Percentiles rank a stretch among this genome's conserved stretches.
These are phyloP conservation scores for Nanorana parkeri DNA, from an alignment of 2,113 vertebrate species.

Conservation along the genomic window DNA sequence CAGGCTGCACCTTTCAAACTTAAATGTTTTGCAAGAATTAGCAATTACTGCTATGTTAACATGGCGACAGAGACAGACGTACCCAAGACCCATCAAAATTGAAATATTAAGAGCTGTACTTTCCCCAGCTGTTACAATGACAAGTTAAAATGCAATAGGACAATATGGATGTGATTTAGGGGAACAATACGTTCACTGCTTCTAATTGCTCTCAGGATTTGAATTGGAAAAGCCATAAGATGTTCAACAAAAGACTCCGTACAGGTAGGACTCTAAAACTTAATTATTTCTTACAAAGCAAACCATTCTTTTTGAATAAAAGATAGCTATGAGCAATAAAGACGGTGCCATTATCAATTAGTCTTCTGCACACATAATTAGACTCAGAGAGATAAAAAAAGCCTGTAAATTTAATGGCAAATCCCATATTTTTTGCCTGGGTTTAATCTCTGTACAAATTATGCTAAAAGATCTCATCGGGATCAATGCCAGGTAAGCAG, in stretches of 20 bases:
- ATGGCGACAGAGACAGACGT: slow-evolving; percentile 48
- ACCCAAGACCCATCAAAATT: slow-evolving; percentile 50
- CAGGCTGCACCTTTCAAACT: slow-evolving; percentile 35
- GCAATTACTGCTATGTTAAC: slow-evolving; percentile 57
- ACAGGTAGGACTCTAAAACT: slow-evolving; percentile 89
- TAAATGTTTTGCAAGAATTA: slow-evolving; percentile 49
- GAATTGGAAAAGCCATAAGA: slow-evolving; percentile 81
- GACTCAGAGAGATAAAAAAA: slow-evolving; percentile 83
- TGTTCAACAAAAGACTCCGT: slow-evolving; percentile 76
- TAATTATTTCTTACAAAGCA: slow-evolving; percentile 91
- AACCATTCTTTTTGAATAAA: slow-evolving; percentile 82
- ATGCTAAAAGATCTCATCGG: slow-evolving; percentile 67
- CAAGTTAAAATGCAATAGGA: slow-evolving; percentile 63
- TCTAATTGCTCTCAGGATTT: slow-evolving; percentile 81
- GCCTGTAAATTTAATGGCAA: slow-evolving; percentile 84
- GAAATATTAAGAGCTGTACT: slow-evolving; percentile 59
- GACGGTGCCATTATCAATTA: slow-evolving; percentile 88
- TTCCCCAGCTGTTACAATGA: slow-evolving; percentile 59
- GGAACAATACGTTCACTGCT: slow-evolving; percentile 59
- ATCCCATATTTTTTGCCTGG: slow-evolving; percentile 75
- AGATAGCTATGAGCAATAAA: slow-evolving; percentile 85
- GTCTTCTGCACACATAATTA: slow-evolving; percentile 86
- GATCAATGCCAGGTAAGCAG: slow-evolving; percentile 7
- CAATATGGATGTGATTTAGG: slow-evolving; percentile 68
- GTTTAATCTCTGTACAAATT: slow-evolving; percentile 81